Percentiles rank a stretch among this genome's conserved stretches.
phyloP scores from a whole-genome alignment of 2,888 invertebrate genomes.

The Nomada lathburiana region DNA sequence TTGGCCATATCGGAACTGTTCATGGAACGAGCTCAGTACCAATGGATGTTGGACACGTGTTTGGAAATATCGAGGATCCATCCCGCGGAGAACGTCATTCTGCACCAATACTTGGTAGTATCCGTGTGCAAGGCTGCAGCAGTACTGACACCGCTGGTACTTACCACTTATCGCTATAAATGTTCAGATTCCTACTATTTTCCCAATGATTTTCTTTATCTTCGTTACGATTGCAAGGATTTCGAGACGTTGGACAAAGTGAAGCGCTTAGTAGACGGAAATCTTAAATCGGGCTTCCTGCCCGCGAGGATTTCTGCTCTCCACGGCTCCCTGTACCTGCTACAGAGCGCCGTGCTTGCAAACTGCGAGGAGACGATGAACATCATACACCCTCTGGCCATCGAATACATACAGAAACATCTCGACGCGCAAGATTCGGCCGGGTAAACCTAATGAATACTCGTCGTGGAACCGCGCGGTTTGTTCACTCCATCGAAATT shows the following conservation, averaged over 20 bases:
- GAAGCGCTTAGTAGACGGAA: conserved; percentile 86
- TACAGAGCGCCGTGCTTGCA: conserved; percentile 86
- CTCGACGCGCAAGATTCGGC: conserved; percentile 81
- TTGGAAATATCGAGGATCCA: conserved; percentile 89
- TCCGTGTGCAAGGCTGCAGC: conserved; percentile 89
- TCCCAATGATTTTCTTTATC: not conserved
- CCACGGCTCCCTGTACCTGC: conserved; percentile 88
- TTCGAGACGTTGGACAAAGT: conserved; percentile 87
- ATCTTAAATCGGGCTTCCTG: conserved; percentile 87
- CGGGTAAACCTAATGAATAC: conserved; percentile 75
- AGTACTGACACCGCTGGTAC: conserved; percentile 86
- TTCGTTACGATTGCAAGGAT: conserved; percentile 83
- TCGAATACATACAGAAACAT: conserved; percentile 86
- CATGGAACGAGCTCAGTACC: conserved; percentile 90
- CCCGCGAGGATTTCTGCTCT: conserved; percentile 88
- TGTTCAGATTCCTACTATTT: not conserved
- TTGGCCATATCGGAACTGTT: conserved; percentile 91
- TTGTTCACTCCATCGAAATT: not conserved
- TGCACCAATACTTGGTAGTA: conserved; percentile 89
- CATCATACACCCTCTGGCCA: conserved; percentile 85
- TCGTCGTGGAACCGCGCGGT: not conserved
- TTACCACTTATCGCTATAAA: conserved; percentile 51
- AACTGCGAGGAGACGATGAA: conserved; percentile 86
- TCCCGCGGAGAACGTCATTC: conserved; percentile 90
- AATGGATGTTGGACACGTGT: conserved; percentile 91